A percentile compares a stretch with the other conserved stretches of the same genome.
Evolutionary conservation across 2,888 invertebrate species (phyloP).

Genomic region (Aphodius granarius): DNA sequence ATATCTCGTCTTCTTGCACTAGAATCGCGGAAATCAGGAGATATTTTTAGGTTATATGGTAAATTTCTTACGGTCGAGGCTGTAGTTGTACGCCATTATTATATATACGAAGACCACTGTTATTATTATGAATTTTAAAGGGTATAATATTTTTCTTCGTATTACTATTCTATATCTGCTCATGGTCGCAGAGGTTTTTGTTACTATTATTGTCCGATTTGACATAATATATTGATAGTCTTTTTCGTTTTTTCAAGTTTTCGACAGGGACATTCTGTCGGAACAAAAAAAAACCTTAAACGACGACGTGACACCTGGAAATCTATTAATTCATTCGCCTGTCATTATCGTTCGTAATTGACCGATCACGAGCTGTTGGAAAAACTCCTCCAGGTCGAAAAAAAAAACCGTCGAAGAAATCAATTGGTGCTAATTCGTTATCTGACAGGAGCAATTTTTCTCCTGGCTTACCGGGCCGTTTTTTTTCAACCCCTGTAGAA

Average conservation of each 20-base stretch:
- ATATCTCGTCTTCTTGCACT: not conserved
- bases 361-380: not conserved
- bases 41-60: not conserved
- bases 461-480: not conserved
- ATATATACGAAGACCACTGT: not conserved
- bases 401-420: not conserved
- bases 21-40: not conserved
- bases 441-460: constrained; percentile 3
- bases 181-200: not conserved
- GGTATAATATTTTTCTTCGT: not conserved
- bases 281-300: no score
- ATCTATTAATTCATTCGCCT: not conserved
- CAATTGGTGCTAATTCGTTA: constrained; percentile 1
- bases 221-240: no score
- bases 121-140: not conserved
- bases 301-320: no score
- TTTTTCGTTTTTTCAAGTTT: no score
- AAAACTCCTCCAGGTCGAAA: not conserved
- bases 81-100: not conserved
- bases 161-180: not conserved
- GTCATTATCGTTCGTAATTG: not conserved
- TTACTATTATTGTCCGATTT: not conserved
- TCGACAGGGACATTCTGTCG: no score
- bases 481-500: not conserved
- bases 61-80: not conserved